These are phyloP conservation scores for Xenopus tropicalis DNA, from an alignment of 2,113 vertebrate species.

Conservation along the genomic window UCB_Xtro_10.0 CM004447.2:3490501-3491000, in stretches of 20 bases:
- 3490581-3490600: neutral
- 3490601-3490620: no score
- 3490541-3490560: slow-evolving; percentile 2
- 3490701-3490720: neutral
- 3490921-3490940: no score
- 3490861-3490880: no score
- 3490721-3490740: neutral
- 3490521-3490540: neutral
- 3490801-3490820: neutral
- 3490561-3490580: slow-evolving; percentile 21
- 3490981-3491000: no score
- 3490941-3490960: no score
- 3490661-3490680: no score
- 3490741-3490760: neutral
- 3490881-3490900: no score
- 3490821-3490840: neutral
- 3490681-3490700: neutral
- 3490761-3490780: neutral
- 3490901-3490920: no score
- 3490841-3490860: no score
- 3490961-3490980: no score
- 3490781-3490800: neutral
- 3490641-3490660: no score
- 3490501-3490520: neutral
- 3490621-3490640: no score